Percentiles rank a stretch among this genome's conserved stretches.
Conservation (phyloP, 2,113 vertebrate genomes). For the Rhizomys pruinosus region DNA sequence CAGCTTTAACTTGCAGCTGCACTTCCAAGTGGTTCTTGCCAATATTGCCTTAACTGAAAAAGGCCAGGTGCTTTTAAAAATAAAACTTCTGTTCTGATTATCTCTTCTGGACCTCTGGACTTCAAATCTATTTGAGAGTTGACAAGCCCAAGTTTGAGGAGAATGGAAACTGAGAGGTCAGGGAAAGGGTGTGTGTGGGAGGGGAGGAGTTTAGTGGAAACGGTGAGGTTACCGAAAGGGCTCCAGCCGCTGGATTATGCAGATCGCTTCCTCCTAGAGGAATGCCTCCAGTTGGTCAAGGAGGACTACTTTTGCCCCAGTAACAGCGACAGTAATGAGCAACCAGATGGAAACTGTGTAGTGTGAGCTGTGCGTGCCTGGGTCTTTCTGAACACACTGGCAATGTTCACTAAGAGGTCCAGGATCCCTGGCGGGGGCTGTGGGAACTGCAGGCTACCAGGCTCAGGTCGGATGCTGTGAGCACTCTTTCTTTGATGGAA, state of each 20-base stretch:
- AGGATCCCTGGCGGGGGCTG: background rate
- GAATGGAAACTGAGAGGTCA: background rate
- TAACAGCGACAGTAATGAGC: background rate
- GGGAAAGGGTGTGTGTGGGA: constrained; percentile 19
- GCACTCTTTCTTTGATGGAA: background rate
- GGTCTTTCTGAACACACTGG: background rate
- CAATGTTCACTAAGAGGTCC: background rate
- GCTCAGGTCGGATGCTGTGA: background rate
- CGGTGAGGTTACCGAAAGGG: background rate
- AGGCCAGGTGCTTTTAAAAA: background rate
- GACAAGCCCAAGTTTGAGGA: background rate
- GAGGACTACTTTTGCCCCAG: background rate
- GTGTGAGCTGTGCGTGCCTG: background rate
- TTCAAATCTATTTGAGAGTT: constrained; percentile 1
- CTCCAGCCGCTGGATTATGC: background rate
- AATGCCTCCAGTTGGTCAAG: background rate
- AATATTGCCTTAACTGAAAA: background rate
- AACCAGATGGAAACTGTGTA: background rate
- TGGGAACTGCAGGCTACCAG: background rate
- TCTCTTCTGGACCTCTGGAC: background rate
- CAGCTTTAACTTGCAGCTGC: background rate
- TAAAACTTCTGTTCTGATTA: background rate
- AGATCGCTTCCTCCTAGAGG: background rate
- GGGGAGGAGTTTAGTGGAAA: background rate
- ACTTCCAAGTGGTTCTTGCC: background rate